Base-by-base conservation (phyloP, 2,113 vertebrate genomes). In the Cyprinodon variegatus region DNA sequence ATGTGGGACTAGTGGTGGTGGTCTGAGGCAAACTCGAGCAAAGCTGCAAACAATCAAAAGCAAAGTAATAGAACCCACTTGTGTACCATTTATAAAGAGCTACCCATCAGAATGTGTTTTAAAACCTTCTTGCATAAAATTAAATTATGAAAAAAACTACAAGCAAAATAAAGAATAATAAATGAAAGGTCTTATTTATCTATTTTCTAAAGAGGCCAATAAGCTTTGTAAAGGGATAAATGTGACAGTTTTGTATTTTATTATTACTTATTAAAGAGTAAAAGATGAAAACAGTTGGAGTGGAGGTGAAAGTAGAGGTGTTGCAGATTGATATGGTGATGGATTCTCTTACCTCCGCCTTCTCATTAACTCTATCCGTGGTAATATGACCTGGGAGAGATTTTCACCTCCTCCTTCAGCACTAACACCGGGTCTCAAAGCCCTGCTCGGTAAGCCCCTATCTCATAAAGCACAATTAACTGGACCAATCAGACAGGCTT, bases 381-480 rank as follows among this genome's bases (percentile, higher is more conserved):
- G 92, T 92, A 92, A 93, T 92, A 92, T 87, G 89, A 91, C 92
- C 91, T 86, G 90, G 81, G 84, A 92, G 90, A 92, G 90, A 91
- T 93, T 88, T 92, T 79, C 87, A 89, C 89, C 90, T 90, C 90
- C 90, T 89, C 88, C 92, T 92, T 89, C 91, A 87, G 90, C 83
- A 83, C 89, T 86, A 84, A 89, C 90, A 85, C 84, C 20, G 84
- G 87, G 82, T 90, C 88, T 85, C 89, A 88, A 91, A 92, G 81
- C 89, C 89, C 85, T 83, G 83, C 83, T 65, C 71, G 86, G 73
- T 88, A 92, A 90, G 87, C 91, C 86, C 50, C 89, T 61, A 75
- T 88, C 91, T 93, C 89, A 92, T 93, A 93, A 92, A 93, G 90
- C 90, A 94, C 93, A 95, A 94, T 93, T 94, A 95, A 94, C 91